phyloP scores from a whole-genome alignment of 2,888 invertebrate species.

The Ornithoptera priamus region DNA sequence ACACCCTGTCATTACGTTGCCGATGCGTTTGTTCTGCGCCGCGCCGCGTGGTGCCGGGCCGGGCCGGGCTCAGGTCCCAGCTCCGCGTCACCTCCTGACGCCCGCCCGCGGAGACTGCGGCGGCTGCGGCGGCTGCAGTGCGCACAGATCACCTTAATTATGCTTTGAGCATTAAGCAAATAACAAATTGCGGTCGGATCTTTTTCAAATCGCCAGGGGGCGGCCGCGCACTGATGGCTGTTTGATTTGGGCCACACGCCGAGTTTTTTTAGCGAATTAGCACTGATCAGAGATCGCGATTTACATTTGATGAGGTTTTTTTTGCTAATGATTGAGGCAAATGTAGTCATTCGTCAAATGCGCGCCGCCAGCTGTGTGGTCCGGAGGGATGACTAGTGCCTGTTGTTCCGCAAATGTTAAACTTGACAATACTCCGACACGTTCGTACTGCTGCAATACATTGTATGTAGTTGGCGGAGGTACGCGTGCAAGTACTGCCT shows the following conservation, averaged over 20 bases:
- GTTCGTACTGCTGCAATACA: no score
- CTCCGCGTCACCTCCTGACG: no score
- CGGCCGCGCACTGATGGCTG: conserved; percentile 30
- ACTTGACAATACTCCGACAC: no score
- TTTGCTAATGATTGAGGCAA: conserved; percentile 25
- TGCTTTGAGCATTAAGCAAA: no score
- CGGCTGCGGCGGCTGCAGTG: no score
- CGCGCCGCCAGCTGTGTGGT: conserved; percentile 23
- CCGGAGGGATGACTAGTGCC: not conserved
- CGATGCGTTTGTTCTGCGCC: conserved; percentile 40
- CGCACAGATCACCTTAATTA: no score
- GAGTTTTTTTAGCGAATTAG: conserved; percentile 38
- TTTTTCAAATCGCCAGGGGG: conserved; percentile 32
- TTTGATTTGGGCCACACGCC: conserved; percentile 33
- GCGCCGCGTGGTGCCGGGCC: conserved; percentile 25
- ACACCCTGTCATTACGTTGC: conserved; percentile 41
- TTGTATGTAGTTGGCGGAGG: no score
- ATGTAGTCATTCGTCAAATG: conserved; percentile 27
- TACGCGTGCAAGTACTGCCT: no score
- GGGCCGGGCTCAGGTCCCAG: no score
- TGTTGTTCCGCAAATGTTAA: no score
- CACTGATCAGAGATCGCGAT: conserved; percentile 29
- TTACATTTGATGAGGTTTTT: conserved; percentile 32
- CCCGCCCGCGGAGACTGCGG: no score
- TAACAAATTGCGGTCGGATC: no score